A percentile compares a stretch with the other conserved stretches of the same genome.
Evolutionary conservation across 2,113 vertebrate species (phyloP).

Genomic region (Acanthisitta chloris): DNA sequence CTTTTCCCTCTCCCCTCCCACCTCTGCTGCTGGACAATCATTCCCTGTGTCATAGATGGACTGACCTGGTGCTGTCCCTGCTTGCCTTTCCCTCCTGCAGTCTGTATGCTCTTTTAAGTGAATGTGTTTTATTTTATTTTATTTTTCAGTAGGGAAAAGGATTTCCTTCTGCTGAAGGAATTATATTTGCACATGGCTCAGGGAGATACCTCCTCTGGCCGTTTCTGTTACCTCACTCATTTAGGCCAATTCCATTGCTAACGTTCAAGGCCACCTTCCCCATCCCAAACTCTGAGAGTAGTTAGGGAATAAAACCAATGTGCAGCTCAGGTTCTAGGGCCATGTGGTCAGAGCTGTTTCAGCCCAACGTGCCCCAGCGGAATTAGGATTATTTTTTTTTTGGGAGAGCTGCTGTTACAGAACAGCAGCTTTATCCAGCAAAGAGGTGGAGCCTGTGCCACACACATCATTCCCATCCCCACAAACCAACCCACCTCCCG

Average conservation of each 20-base stretch:
- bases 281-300: neutral
- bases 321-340: constrained; percentile 41
- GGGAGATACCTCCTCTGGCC: constrained; percentile 63
- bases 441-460: neutral
- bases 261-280: constrained; percentile 44
- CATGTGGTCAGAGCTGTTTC: too few relatives aligned
- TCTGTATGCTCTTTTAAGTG: constrained; percentile 39
- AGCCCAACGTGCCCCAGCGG: too few relatives aligned
- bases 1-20: neutral
- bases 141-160: constrained; percentile 26
- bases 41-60: neutral
- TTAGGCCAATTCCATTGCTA: constrained; percentile 65
- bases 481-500: neutral
- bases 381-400: neutral
- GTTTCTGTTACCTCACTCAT: constrained; percentile 78
- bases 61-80: constrained; percentile 56
- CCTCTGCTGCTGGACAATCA: constrained; percentile 59
- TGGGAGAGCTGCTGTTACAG: neutral
- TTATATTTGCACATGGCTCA: constrained; percentile 69
- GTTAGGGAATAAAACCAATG: neutral
- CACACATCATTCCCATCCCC: fast-evolving
- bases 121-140: neutral
- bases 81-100: constrained; percentile 43
- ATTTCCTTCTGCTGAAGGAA: constrained; percentile 58
- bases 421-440: neutral